phyloP scores from a whole-genome alignment of 2,797 vertebrate genomes.

The Martes flavigula region DNA sequence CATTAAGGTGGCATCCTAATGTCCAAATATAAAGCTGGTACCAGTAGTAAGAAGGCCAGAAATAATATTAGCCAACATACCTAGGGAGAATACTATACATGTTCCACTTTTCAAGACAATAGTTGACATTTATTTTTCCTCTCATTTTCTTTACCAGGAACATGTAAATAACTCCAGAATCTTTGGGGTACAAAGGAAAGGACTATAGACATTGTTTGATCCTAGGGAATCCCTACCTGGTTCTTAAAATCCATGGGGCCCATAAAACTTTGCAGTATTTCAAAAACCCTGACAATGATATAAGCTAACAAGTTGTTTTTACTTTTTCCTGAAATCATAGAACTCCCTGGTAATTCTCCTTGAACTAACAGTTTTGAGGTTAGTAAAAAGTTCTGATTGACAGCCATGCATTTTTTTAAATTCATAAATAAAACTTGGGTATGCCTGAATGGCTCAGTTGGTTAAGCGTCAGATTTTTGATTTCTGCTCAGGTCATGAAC shows the following conservation, averaged over 20 bases:
- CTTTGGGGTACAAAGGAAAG: neutral
- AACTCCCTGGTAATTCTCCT: neutral
- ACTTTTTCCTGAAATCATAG: neutral
- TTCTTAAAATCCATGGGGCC: neutral
- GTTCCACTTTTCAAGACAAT: neutral
- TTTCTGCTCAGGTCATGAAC: neutral
- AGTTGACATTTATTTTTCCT: neutral
- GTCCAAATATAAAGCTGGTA: neutral
- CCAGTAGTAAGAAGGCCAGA: neutral
- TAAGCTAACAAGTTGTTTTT: neutral
- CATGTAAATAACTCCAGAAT: neutral
- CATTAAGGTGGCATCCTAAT: neutral
- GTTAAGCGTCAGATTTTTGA: neutral
- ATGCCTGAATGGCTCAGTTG: neutral
- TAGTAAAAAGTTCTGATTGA: neutral
- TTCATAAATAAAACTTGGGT: neutral
- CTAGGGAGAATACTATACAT: accelerated
- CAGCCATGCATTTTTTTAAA: neutral
- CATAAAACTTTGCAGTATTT: neutral
- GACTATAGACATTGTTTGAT: neutral
- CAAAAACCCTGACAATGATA: neutral
- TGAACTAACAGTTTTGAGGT: neutral
- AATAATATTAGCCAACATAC: neutral
- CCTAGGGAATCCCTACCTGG: neutral
- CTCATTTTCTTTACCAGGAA: neutral